Evolutionary conservation across 2,113 vertebrate genomes (phyloP).

Genomic region (Mus musculus): GRCm39 chr2:160692501-160693000

Average conservation of each 20-base stretch:
- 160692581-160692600: neutral
- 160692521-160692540: neutral
- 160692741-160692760: neutral
- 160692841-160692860: conserved; percentile 47
- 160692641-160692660: conserved; percentile 5
- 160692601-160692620: neutral
- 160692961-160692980: neutral
- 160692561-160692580: conserved; percentile 3
- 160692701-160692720: conserved; percentile 24
- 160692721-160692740: neutral
- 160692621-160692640: neutral
- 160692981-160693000: neutral
- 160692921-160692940: neutral
- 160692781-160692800: conserved; percentile 11
- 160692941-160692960: neutral
- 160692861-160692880: neutral
- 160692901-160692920: neutral
- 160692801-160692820: conserved; percentile 17
- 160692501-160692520: neutral
- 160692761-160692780: neutral
- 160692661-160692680: conserved; percentile 59
- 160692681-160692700: conserved; percentile 13
- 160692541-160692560: neutral
- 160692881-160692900: conserved; percentile 43
- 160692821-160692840: neutral